Evolutionary conservation across 2,888 invertebrate species (phyloP).

Genomic region (Dioctria rufipes): DNA sequence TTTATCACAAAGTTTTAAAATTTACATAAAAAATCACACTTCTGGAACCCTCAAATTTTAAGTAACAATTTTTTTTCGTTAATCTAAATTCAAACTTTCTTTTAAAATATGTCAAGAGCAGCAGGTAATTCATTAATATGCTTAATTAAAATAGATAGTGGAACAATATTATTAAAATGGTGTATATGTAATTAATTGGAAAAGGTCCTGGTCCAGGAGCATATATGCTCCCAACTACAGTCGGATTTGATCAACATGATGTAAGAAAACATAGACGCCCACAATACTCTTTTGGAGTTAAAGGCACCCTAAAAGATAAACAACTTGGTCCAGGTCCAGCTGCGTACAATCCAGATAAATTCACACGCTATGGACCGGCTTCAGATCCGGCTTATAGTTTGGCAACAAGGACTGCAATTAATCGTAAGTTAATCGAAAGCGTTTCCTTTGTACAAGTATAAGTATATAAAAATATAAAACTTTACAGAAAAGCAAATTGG

Average conservation of each 20-base stretch:
- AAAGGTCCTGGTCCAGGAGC: slow-evolving; percentile 76
- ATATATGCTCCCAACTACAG: slow-evolving; percentile 74
- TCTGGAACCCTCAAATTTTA: too few species aligned
- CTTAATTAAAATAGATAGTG: too few species aligned
- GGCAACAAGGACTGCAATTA: slow-evolving; percentile 66
- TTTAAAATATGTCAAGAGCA: background rate
- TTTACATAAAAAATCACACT: background rate
- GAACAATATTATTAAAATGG: background rate
- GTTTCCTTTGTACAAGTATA: background rate
- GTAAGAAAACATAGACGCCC: slow-evolving; percentile 73
- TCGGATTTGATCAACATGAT: slow-evolving; percentile 76
- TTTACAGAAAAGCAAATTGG: slow-evolving; percentile 64
- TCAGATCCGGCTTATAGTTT: slow-evolving; percentile 72
- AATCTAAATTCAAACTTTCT: background rate
- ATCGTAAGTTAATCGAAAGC: slow-evolving; percentile 61
- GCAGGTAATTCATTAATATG: background rate
- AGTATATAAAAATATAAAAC: background rate
- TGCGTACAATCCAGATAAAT: slow-evolving; percentile 64
- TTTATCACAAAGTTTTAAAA: background rate
- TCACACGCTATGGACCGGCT: slow-evolving; percentile 64
- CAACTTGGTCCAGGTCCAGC: slow-evolving; percentile 67
- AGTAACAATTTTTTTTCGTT: too few species aligned
- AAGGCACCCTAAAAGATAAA: slow-evolving; percentile 58
- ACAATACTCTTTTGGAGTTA: slow-evolving; percentile 67
- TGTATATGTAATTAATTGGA: background rate